These are phyloP conservation scores for Diorhabda elongata DNA, from an alignment of 1,140 invertebrate genomes.

Conservation along the genomic window DNA sequence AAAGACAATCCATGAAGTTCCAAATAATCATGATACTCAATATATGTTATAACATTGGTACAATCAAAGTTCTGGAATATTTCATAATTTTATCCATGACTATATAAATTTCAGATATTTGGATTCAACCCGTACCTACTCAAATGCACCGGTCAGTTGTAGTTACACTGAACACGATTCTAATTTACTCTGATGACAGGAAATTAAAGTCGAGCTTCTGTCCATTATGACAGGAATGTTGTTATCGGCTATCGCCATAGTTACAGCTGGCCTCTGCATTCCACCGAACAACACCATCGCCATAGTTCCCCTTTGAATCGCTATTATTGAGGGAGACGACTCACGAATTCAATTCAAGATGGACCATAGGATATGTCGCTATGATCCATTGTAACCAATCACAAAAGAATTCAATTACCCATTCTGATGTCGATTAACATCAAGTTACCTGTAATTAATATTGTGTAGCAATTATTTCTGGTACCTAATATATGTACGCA, in stretches of 20 bases:
- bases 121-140: too few relatives aligned
- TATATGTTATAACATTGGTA: too few relatives aligned
- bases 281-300: conserved; percentile 19
- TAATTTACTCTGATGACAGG: conserved; percentile 41
- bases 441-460: background rate
- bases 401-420: background rate
- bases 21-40: too few relatives aligned
- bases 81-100: too few relatives aligned
- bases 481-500: background rate
- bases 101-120: too few relatives aligned
- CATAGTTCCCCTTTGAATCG: conserved; percentile 24
- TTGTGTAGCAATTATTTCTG: background rate
- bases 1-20: too few relatives aligned
- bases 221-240: conserved; percentile 37
- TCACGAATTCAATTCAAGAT: conserved; percentile 22
- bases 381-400: conserved; percentile 17
- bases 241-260: conserved; percentile 36
- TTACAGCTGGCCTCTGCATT: conserved; percentile 31
- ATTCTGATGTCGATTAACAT: background rate
- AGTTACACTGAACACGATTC: conserved; percentile 30
- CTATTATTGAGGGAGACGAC: conserved; percentile 24
- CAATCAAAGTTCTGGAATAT: too few relatives aligned
- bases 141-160: conserved; percentile 6
- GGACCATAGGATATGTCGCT: conserved; percentile 20
- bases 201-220: conserved; percentile 40